Base-by-base conservation (phyloP, 2,888 invertebrate genomes). In the Andrena minutula region DNA sequence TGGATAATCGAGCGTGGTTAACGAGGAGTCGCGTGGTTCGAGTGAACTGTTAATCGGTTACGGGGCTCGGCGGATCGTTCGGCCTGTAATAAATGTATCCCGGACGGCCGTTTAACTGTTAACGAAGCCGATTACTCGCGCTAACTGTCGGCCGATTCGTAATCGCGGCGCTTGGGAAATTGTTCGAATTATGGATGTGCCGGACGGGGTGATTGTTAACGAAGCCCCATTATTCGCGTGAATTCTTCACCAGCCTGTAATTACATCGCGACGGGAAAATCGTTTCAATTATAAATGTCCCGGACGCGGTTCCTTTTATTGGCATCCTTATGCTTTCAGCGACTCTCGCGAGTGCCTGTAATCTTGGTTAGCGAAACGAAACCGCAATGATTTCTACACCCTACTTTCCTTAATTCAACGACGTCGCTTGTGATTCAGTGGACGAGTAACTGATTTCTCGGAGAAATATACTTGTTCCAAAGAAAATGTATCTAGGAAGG, bases 191-290 rank as follows among this genome's bases (percentile, higher is more conserved):
- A 51, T 66, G 30, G 61, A 61, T 66, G 20, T 56, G n/a, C 41
- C 35, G 72, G 41, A 56, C 35, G 56, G 41, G 26, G 72, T 65
- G 32, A 71, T 64, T 58, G 32, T 74, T 61, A 73, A 64, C 41
- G 35, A 32, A 23, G 7, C n/a, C 64, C 32, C 41, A 56, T 73
- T 56, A 73, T 56, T 56, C 64, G 53, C 35, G 35, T 75, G 68
- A 41, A 68, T 74, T n/a, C 64, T 56, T 56, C 12, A 2, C 20
- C 28, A 53, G 30, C 35, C n/a, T 7, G 61, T 51, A 32, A 61
- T 63, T 49, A 32, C 26, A 8, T 12, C 28, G 28, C 58, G 28
- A 28, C 32, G 61, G n/a, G 28, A 70, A 20, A 56, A 35, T 63
- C 16, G n/a, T 23, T 30, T 20, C 20, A 63, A 26, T 72, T 47